These are phyloP conservation scores for Molorchus minor DNA, from an alignment of 2,888 invertebrate genomes.

Conservation along the genomic window DNA sequence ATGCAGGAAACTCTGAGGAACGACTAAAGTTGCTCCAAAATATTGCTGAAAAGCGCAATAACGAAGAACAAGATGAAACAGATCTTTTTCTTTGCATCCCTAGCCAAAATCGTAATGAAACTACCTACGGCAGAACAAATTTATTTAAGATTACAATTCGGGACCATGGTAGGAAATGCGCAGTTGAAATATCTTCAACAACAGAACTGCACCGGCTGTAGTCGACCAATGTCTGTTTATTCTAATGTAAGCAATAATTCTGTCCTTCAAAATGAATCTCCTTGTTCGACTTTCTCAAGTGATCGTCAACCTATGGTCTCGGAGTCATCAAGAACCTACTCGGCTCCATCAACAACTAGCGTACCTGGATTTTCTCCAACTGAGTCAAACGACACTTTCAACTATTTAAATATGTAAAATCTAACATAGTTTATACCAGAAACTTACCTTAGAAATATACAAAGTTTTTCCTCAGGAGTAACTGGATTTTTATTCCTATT, in stretches of 20 bases:
- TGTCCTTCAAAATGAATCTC: not conserved
- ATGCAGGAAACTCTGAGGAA: constrained; percentile 4
- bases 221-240: not conserved
- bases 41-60: constrained; percentile 10
- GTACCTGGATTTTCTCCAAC: too few relatives aligned
- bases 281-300: constrained; percentile 1
- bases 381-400: not conserved
- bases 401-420: not conserved
- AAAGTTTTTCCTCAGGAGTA: too few relatives aligned
- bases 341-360: too few relatives aligned
- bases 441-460: too few relatives aligned
- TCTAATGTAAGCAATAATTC: constrained; percentile 2
- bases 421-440: too few relatives aligned
- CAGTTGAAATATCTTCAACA: constrained; percentile 2
- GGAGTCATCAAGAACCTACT: not conserved
- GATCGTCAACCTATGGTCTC: constrained; percentile 1
- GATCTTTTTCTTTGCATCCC: constrained; percentile 11
- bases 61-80: not conserved
- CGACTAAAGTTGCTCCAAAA: constrained; percentile 2
- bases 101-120: not conserved
- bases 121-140: too few relatives aligned
- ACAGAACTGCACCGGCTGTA: constrained; percentile 2
- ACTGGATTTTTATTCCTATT: too few relatives aligned
- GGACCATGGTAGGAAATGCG: constrained; percentile 7
- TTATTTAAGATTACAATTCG: constrained; percentile 1